phyloP scores from a whole-genome alignment of 2,113 vertebrate genomes.

The Cyphomyrus plagiostoma region DNA sequence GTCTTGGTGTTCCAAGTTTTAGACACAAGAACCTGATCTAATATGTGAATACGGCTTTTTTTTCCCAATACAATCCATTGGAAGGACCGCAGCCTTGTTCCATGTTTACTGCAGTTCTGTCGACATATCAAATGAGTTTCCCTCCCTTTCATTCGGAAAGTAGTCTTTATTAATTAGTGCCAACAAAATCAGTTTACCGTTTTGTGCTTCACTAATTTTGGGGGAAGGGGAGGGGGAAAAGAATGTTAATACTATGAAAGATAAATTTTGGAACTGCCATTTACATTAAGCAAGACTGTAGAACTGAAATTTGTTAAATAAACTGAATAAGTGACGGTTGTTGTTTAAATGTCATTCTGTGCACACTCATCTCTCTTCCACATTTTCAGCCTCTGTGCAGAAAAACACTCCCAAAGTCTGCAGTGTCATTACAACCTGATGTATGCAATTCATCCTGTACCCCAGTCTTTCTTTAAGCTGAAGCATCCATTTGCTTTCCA shows the following conservation, averaged over 20 bases:
- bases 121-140: not conserved
- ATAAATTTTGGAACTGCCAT: slow-evolving; percentile 16
- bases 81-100: not conserved
- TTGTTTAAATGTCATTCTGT: not conserved
- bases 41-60: not conserved
- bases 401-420: not conserved
- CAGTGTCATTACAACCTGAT: not conserved
- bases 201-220: slow-evolving; percentile 14
- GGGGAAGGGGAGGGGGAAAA: not conserved
- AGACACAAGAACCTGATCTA: not conserved
- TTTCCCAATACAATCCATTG: not conserved
- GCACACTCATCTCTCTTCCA: not conserved
- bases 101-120: not conserved
- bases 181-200: slow-evolving; percentile 27
- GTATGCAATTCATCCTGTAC: not conserved
- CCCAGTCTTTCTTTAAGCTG: not conserved
- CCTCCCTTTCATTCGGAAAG: not conserved
- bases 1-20: not conserved
- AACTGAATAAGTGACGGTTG: slow-evolving; percentile 26
- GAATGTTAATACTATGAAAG: slow-evolving; percentile 29
- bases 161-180: slow-evolving; percentile 30
- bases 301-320: slow-evolving; percentile 36
- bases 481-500: not conserved
- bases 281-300: slow-evolving; percentile 23
- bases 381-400: not conserved